phyloP scores from a whole-genome alignment of 2,888 invertebrate species.

The Dendrolimus pini region DNA sequence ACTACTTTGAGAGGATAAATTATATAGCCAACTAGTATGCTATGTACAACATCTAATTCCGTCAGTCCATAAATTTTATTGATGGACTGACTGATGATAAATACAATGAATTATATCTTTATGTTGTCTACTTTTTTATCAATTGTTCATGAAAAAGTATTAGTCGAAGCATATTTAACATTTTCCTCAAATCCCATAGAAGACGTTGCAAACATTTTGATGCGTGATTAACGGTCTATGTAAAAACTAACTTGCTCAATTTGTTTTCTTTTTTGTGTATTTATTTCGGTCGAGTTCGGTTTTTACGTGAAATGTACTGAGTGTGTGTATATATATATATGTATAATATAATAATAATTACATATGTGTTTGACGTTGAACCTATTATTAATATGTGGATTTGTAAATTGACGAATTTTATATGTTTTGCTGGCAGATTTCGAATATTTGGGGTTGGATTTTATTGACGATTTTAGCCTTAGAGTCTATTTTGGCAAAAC shows the following conservation, averaged over 20 bases:
- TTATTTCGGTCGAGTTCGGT: conserved; percentile 1
- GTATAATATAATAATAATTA: background rate
- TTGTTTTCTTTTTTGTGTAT: conserved; percentile 16
- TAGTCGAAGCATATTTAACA: background rate
- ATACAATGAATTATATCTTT: too few relatives aligned
- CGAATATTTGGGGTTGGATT: too few relatives aligned
- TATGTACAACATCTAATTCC: too few relatives aligned
- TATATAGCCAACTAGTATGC: too few relatives aligned
- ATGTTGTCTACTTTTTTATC: too few relatives aligned
- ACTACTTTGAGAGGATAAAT: too few relatives aligned
- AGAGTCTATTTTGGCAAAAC: too few relatives aligned
- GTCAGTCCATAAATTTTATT: too few relatives aligned
- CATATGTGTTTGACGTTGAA: background rate
- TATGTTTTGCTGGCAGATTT: too few relatives aligned
- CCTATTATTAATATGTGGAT: background rate
- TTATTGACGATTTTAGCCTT: too few relatives aligned
- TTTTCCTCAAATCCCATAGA: background rate
- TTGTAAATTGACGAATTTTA: background rate
- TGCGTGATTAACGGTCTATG: background rate
- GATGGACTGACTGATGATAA: too few relatives aligned
- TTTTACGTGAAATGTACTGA: background rate
- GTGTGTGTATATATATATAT: background rate
- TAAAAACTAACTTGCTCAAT: conserved; percentile 28
- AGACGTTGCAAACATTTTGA: background rate
- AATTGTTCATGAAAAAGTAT: too few relatives aligned